phyloP scores from a whole-genome alignment of 2,797 vertebrate species.

The Mus minutoides region DNA sequence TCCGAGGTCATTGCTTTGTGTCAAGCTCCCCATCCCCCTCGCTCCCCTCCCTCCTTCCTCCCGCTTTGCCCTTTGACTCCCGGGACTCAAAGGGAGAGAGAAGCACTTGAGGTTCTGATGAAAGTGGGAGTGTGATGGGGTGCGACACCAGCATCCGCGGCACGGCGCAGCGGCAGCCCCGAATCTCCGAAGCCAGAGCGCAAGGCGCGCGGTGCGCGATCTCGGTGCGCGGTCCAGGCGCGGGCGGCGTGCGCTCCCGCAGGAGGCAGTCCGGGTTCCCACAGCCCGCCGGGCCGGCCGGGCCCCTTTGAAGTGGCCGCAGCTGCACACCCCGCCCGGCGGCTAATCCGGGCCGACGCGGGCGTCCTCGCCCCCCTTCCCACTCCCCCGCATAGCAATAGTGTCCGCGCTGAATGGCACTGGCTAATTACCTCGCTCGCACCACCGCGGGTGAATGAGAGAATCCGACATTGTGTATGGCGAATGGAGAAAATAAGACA shows the following conservation, averaged over 20 bases:
- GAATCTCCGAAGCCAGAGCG: conserved; percentile 28
- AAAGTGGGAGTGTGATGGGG: conserved; percentile 83
- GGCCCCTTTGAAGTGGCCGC: conserved; percentile 84
- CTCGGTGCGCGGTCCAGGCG: conserved; percentile 15
- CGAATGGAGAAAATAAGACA: conserved; percentile 86
- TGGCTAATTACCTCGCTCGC: conserved; percentile 86
- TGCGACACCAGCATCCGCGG: conserved; percentile 78
- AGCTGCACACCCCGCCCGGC: conserved; percentile 83
- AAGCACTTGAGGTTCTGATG: conserved; percentile 85
- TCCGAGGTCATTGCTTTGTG: conserved; percentile 93
- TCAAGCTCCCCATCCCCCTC: conserved; percentile 82
- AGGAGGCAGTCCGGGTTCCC: neutral
- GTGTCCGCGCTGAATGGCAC: conserved; percentile 85
- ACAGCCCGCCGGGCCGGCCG: neutral
- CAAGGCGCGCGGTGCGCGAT: neutral
- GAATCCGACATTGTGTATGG: conserved; percentile 80
- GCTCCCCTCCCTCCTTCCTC: conserved; percentile 80
- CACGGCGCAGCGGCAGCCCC: neutral
- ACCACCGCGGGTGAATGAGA: conserved; percentile 83
- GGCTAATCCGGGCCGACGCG: conserved; percentile 84
- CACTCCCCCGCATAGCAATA: conserved; percentile 76
- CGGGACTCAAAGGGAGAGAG: conserved; percentile 86
- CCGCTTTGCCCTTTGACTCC: conserved; percentile 90
- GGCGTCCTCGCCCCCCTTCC: conserved; percentile 53
- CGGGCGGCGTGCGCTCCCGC: neutral